These are phyloP conservation scores for Dysmachus trigonus DNA, from an alignment of 2,888 invertebrate genomes.

Conservation along the genomic window DNA sequence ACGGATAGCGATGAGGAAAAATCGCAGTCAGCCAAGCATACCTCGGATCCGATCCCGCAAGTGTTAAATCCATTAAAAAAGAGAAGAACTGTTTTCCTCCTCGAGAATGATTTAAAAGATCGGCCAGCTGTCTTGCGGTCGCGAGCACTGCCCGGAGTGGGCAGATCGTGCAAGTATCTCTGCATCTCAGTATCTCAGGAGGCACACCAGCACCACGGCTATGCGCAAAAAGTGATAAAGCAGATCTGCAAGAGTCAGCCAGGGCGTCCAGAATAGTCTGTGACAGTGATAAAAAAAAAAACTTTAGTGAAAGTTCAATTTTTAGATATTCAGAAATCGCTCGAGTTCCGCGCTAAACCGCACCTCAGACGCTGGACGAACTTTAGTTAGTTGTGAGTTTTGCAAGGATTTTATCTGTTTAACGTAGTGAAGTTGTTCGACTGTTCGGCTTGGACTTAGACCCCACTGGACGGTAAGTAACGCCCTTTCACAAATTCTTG, in stretches of 20 bases:
- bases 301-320: constrained; percentile 20
- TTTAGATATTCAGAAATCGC: background rate
- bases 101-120: constrained; percentile 14
- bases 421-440: background rate
- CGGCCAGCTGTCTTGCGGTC: background rate
- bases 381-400: background rate
- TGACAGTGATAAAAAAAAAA: constrained; percentile 26
- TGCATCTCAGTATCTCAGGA: background rate
- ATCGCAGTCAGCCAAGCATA: background rate
- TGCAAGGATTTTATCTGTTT: background rate
- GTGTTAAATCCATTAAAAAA: constrained; percentile 21
- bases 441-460: background rate
- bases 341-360: background rate
- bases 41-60: background rate
- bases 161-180: background rate
- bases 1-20: constrained; percentile 6
- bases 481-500: background rate
- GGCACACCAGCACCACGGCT: background rate
- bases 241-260: background rate
- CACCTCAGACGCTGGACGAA: background rate
- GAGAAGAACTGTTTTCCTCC: background rate
- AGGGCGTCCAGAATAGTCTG: constrained; percentile 19
- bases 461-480: background rate
- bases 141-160: background rate
- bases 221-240: background rate